Conservation (phyloP, 2,888 invertebrate genomes). For the Lasioglossum villosulum region DNA sequence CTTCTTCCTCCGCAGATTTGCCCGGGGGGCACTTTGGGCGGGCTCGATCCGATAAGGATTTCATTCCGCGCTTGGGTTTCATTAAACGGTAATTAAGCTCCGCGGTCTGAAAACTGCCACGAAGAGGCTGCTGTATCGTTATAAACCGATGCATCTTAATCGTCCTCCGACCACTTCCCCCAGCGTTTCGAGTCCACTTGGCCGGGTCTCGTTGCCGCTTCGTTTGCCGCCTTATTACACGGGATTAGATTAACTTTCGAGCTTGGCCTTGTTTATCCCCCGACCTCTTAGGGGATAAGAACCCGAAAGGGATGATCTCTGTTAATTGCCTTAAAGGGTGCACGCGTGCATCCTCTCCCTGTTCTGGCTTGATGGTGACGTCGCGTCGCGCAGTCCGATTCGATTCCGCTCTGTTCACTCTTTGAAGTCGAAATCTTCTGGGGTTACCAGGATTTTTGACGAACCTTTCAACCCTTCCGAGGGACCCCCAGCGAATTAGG, state of each 20-base stretch:
- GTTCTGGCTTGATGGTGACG: neutral
- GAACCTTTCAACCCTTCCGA: constrained; percentile 36
- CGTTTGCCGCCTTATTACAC: constrained; percentile 77
- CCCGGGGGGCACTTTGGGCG: constrained; percentile 31
- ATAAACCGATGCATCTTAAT: constrained; percentile 81
- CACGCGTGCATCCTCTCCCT: constrained; percentile 33
- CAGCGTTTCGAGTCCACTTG: constrained; percentile 50
- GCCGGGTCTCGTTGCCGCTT: constrained; percentile 51
- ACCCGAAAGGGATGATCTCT: constrained; percentile 68
- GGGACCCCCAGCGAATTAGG: constrained; percentile 17
- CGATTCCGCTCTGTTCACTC: constrained; percentile 34
- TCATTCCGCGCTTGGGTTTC: constrained; percentile 80
- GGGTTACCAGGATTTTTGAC: constrained; percentile 35
- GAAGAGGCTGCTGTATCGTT: constrained; percentile 75
- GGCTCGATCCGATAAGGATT: constrained; percentile 78
- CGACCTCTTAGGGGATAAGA: constrained; percentile 48
- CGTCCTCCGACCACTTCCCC: constrained; percentile 43
- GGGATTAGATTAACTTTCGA: constrained; percentile 79
- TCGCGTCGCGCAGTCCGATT: constrained; percentile 43
- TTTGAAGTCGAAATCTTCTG: constrained; percentile 35
- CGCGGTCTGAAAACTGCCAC: constrained; percentile 64
- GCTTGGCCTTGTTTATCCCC: constrained; percentile 74
- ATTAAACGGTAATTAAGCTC: constrained; percentile 83
- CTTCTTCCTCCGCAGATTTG: constrained; percentile 32
- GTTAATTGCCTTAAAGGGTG: constrained; percentile 78